Base-by-base conservation (phyloP, 2,888 invertebrate species). In the Aplocera efformata region DNA sequence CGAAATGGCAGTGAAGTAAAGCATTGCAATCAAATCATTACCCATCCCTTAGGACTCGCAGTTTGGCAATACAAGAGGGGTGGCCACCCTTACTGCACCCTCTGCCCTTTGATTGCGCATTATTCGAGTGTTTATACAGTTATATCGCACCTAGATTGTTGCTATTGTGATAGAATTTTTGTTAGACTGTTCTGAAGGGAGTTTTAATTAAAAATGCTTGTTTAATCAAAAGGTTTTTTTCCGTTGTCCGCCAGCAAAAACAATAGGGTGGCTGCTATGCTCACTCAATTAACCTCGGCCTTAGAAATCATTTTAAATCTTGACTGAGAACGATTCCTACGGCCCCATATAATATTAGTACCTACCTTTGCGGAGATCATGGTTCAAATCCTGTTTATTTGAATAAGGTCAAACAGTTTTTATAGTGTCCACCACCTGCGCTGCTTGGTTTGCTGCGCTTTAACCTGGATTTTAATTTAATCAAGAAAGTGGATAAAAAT, bases 61-160 rank as follows among this genome's bases (percentile, higher is more conserved):
- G 50, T 52, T 50, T 36, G 52, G 57, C 50, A 53, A 65, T 68
- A 70, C 72, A 65, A 67, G 60, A 57, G 32, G 43, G 44, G 39
- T 23, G 34, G 26, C 24, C 29, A 23, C 31, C 34, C 34, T 33
- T n/a, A 56, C 51, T 72, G 74, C 78, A 67, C 75, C 79, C 77
- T 72, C 71, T 82, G 84, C 85, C 84, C 84, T 85, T 84, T 86
- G 84, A 85, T 84, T 86, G 85, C 78, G 75, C 79, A 84, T 86
- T 88, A 84, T 83, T 83, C 72, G 79, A 79, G 75, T 82, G 81
- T 85, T 84, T 84, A 84, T 84, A 83, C 82, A 83, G 82, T 86
- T 85, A 84, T 85, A 86, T 85, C 82, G 81, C 73, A 82, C 73
- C 79, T 84, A 84, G 84, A 85, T 88, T 85, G 85, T 80, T 81